These are phyloP conservation scores for Drosophila teissieri DNA, from an alignment of 1,140 invertebrate species.

Conservation along the genomic window DNA sequence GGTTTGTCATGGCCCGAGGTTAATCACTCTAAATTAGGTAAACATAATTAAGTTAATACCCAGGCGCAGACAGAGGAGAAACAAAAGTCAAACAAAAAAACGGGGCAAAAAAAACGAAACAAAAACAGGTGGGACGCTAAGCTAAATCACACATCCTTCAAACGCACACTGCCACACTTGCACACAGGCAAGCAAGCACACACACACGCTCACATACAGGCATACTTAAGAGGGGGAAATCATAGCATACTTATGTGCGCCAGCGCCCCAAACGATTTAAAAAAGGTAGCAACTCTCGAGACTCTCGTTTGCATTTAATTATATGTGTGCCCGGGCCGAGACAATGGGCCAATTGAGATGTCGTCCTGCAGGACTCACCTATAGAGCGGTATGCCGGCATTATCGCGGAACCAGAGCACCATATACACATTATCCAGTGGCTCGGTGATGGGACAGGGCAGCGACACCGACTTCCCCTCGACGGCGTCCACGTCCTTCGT, in stretches of 20 bases:
- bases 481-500: slow-evolving; percentile 92
- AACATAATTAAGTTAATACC: slow-evolving; percentile 81
- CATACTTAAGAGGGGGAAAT: slow-evolving; percentile 22
- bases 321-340: slow-evolving; percentile 64
- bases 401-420: slow-evolving; percentile 95
- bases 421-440: slow-evolving; percentile 93
- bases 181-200: neutral
- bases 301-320: slow-evolving; percentile 80
- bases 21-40: slow-evolving; percentile 81
- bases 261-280: slow-evolving; percentile 58
- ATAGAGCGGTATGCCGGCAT: slow-evolving; percentile 93
- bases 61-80: slow-evolving; percentile 37
- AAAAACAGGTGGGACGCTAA: slow-evolving; percentile 40
- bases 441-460: slow-evolving; percentile 93
- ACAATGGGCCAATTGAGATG: slow-evolving; percentile 55
- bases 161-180: slow-evolving; percentile 18
- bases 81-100: slow-evolving; percentile 41
- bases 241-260: slow-evolving; percentile 52
- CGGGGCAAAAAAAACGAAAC: slow-evolving; percentile 23
- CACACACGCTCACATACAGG: slow-evolving; percentile 32
- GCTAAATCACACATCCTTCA: slow-evolving; percentile 53
- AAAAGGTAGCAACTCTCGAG: slow-evolving; percentile 64
- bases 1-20: slow-evolving; percentile 53
- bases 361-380: slow-evolving; percentile 87
- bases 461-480: slow-evolving; percentile 91